Evolutionary conservation across 2,888 invertebrate species (phyloP).

Genomic region (Maniola hyperantus): DNA sequence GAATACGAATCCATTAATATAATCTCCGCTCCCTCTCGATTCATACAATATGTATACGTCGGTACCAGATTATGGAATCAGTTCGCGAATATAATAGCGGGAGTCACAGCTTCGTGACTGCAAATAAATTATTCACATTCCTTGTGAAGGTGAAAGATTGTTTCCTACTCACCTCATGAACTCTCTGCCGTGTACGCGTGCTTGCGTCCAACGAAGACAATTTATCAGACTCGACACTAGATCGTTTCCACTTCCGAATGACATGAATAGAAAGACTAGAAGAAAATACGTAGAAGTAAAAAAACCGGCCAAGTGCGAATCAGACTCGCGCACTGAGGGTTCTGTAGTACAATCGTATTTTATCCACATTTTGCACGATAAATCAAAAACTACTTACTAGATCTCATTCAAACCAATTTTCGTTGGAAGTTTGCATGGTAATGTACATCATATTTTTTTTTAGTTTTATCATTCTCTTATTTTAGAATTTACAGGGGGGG

Average conservation of each 20-base stretch:
- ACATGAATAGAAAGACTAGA: neutral
- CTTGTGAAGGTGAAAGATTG: conserved; percentile 16
- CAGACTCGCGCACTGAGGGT: too few relatives aligned
- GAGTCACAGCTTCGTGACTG: conserved; percentile 26
- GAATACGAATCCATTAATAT: conserved; percentile 27
- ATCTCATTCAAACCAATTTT: too few relatives aligned
- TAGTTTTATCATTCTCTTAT: too few relatives aligned
- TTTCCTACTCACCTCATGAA: conserved; percentile 17
- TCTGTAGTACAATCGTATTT: too few relatives aligned
- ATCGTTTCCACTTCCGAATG: neutral
- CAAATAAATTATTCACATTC: conserved; percentile 28
- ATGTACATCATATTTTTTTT: too few relatives aligned
- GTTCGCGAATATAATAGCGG: conserved; percentile 25
- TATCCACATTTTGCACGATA: too few relatives aligned
- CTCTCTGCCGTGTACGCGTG: conserved; percentile 29
- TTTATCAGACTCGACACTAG: conserved; percentile 28
- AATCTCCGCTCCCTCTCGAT: conserved; percentile 14
- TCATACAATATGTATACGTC: conserved; percentile 31
- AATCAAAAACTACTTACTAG: too few relatives aligned
- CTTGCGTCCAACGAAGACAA: conserved; percentile 39
- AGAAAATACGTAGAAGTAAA: neutral
- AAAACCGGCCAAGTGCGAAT: too few relatives aligned
- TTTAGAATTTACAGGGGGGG: too few relatives aligned
- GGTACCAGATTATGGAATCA: conserved; percentile 24
- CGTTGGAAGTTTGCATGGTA: too few relatives aligned